Evolutionary conservation across 1,140 invertebrate genomes (phyloP), one percentile per base, ranked within the genome.

Genomic region (Drosophila ficusphila): DNA sequence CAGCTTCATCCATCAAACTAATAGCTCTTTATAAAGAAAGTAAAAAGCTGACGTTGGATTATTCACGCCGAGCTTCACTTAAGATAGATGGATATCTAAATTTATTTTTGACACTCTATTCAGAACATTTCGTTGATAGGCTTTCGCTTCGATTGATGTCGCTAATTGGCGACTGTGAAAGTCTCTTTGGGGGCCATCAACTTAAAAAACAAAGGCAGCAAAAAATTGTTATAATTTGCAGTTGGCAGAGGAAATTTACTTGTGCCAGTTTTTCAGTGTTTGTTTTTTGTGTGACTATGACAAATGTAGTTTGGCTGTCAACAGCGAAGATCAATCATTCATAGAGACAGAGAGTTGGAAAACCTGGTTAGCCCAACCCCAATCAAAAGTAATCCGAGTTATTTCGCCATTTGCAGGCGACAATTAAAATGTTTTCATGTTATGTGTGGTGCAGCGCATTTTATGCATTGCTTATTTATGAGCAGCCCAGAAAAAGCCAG

Each of bases 381-480:
- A 41, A 52, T 34, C 34, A 64, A 64, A 42, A 79, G 34, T 48
- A 18, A 71, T 62, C 38, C 60, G 27, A 67, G 64, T 52, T 67
- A 68, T 68, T 39, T 75, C 61, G 36, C 79, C 79, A 85, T 86
- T 76, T 57, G 39, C 38, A 76, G 81, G 53, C 71, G 54, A 70
- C 62, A 86, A 86, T 86, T 86, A 86, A 86, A 86, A 86, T 86
- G 81, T 70, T 86, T 83, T 38, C 54, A 49, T 62, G 42, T 67
- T 57, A 69, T 74, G 60, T 76, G 27, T 47, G 25, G 14, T 44
- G 25, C 38, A 33, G 19, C 42, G 60, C 52, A 68, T 53, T 65
- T 44, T 46, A 67, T 67, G 47, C 64, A 67, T 65, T 52, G 60
- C 23, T 65, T 72, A 49, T 77, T 78, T 77, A 65, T 67, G 53